Percentiles rank a stretch among this genome's conserved stretches.
These are phyloP conservation scores for Turritopsis dohrnii DNA, from an alignment of 30 jellyfish, hydroid and myxozoan species.

Conservation along the genomic window DNA sequence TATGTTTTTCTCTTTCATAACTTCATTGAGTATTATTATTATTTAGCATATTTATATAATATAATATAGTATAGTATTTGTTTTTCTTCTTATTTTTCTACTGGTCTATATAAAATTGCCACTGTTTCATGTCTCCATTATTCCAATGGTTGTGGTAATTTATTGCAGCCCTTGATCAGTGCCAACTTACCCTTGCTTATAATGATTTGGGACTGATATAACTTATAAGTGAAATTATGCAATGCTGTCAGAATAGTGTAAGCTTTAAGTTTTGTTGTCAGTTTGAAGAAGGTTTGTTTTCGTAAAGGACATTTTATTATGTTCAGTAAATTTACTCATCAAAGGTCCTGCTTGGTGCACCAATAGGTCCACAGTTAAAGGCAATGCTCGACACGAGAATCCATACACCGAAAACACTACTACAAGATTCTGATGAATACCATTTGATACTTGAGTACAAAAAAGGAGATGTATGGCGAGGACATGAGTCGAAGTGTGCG, in stretches of 20 bases:
- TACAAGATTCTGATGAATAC: constrained; percentile 62
- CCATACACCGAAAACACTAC: constrained; percentile 45
- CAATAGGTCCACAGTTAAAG: constrained; percentile 66
- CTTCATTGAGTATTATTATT: background rate
- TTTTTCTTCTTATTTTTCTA: no score
- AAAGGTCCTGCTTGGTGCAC: constrained; percentile 87
- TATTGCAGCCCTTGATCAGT: no score
- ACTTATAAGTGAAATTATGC: no score
- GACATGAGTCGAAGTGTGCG: constrained; percentile 47
- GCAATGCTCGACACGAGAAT: constrained; percentile 53
- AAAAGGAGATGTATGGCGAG: constrained; percentile 79
- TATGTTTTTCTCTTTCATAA: constrained; percentile 17
- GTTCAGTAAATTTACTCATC: background rate
- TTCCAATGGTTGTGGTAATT: background rate
- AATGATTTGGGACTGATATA: no score
- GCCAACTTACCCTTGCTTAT: no score
- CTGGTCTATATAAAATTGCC: background rate
- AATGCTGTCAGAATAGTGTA: no score
- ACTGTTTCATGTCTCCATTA: background rate
- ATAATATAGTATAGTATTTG: no score
- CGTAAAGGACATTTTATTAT: background rate
- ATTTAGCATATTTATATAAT: background rate
- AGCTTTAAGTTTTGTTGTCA: background rate
- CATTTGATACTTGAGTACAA: constrained; percentile 71
- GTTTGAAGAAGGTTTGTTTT: background rate